A percentile compares a stretch with the other conserved stretches of the same genome.
Conservation (phyloP, 2,113 vertebrate species). For the Maccullochella peelii region DNA sequence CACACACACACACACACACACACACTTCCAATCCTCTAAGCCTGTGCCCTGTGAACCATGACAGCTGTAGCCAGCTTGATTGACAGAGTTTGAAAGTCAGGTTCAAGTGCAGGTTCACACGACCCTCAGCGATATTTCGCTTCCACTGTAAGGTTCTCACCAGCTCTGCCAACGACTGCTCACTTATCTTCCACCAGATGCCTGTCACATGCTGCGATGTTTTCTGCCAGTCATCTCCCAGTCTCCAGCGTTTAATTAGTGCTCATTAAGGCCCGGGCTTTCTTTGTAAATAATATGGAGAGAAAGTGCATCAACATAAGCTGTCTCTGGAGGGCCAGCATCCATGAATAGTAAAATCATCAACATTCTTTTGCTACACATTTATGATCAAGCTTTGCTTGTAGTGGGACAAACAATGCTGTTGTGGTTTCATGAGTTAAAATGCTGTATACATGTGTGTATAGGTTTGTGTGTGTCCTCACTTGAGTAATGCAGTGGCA, state of each 20-base stretch:
- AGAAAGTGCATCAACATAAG: constrained; percentile 71
- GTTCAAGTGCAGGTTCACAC: constrained; percentile 73
- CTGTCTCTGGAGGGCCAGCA: constrained; percentile 66
- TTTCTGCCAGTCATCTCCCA: constrained; percentile 79
- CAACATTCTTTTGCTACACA: constrained; percentile 43
- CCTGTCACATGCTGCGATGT: constrained; percentile 79
- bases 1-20: constrained; percentile 21
- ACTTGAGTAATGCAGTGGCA: constrained; percentile 22
- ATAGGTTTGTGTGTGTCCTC: background rate
- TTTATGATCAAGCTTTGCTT: constrained; percentile 38
- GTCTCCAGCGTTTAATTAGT: constrained; percentile 81
- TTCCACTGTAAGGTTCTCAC: constrained; percentile 30
- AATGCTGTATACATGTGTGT: background rate
- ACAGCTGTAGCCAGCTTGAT: constrained; percentile 74
- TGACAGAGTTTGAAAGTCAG: constrained; percentile 77
- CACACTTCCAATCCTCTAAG: constrained; percentile 25
- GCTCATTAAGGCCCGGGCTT: constrained; percentile 77
- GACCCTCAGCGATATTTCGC: constrained; percentile 58
- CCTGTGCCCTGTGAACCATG: constrained; percentile 70
- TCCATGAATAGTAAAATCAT: constrained; percentile 65
- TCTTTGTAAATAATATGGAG: constrained; percentile 82
- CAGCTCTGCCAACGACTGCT: constrained; percentile 47
- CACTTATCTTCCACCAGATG: constrained; percentile 77
- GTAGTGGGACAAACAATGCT: constrained; percentile 21
- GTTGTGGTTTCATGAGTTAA: constrained; percentile 8